Percentiles rank a stretch among this genome's conserved stretches.
These are phyloP conservation scores for Dolomedes plantarius DNA, from an alignment of 2,888 invertebrate species.

Conservation along the genomic window DNA sequence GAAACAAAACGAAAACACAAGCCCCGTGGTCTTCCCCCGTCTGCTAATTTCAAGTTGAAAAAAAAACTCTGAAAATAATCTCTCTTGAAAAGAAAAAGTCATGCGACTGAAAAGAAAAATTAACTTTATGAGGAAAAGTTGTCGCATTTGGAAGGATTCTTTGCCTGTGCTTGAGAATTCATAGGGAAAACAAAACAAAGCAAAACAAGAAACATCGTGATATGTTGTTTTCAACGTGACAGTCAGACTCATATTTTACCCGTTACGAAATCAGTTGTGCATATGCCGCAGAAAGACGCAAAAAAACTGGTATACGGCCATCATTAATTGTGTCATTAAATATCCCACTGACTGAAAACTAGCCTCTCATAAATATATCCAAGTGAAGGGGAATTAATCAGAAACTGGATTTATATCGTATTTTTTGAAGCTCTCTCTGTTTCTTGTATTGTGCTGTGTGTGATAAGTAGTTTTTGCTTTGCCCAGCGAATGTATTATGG, in stretches of 20 bases:
- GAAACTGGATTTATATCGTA: background rate
- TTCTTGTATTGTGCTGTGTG: background rate
- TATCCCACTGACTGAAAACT: background rate
- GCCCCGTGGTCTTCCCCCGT: too few relatives aligned
- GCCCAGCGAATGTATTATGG: too few relatives aligned
- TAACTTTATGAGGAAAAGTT: too few relatives aligned
- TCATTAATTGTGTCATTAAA: conserved; percentile 40
- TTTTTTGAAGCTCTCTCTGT: background rate
- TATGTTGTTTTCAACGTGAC: background rate
- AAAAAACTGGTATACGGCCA: conserved; percentile 43
- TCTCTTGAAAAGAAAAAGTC: too few relatives aligned
- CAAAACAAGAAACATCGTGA: background rate
- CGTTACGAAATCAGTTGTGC: background rate
- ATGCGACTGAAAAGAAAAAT: too few relatives aligned
- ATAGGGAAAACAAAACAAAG: too few relatives aligned
- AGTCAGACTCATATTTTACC: conserved; percentile 5
- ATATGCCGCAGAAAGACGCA: background rate
- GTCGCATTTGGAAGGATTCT: background rate
- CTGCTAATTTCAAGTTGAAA: too few relatives aligned
- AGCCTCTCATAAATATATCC: background rate
- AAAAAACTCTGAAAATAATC: too few relatives aligned
- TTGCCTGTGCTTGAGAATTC: background rate
- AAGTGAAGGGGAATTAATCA: background rate
- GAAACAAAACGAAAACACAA: too few relatives aligned
- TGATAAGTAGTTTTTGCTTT: too few relatives aligned